A percentile compares a stretch with the other conserved stretches of the same genome.
phyloP scores from a whole-genome alignment of 1,140 invertebrate genomes.

The Lethocerus indicus region DNA sequence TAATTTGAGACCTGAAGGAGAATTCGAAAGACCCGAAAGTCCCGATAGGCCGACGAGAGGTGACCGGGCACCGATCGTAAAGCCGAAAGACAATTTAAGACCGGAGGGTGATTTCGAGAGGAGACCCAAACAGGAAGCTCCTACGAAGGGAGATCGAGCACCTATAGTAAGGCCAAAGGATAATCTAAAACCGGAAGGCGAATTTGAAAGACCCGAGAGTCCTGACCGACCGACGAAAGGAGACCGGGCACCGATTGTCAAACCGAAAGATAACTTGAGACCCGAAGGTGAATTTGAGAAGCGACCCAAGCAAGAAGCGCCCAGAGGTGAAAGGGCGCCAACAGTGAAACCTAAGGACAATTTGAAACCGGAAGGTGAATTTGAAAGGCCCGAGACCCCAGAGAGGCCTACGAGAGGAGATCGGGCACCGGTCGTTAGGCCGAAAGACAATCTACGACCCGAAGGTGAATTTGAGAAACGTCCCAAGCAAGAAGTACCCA shows the following conservation, averaged over 20 bases:
- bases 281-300: slow-evolving; percentile 37
- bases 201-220: slow-evolving; percentile 25
- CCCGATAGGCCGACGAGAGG: slow-evolving; percentile 16
- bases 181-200: slow-evolving; percentile 37
- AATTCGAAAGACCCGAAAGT: slow-evolving; percentile 24
- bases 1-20: slow-evolving; percentile 33
- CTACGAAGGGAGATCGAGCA: slow-evolving; percentile 29
- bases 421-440: slow-evolving; percentile 18
- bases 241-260: slow-evolving; percentile 19
- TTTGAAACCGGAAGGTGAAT: slow-evolving; percentile 36
- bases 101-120: slow-evolving; percentile 37
- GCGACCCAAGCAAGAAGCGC: slow-evolving; percentile 19
- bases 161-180: slow-evolving; percentile 23
- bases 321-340: slow-evolving; percentile 17
- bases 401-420: slow-evolving; percentile 22
- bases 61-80: slow-evolving; percentile 20
- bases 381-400: slow-evolving; percentile 21
- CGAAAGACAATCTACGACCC: slow-evolving; percentile 30
- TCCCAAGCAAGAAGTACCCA: slow-evolving; percentile 25
- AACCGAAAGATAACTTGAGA: slow-evolving; percentile 28
- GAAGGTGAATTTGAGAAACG: slow-evolving; percentile 37
- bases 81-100: slow-evolving; percentile 23
- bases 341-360: slow-evolving; percentile 27
- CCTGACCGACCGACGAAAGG: slow-evolving; percentile 24
- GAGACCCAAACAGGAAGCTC: slow-evolving; percentile 17